Percentiles rank a stretch among this genome's conserved stretches.
Conservation (phyloP, 2,888 invertebrate species). For the Lydus trimaculatus region DNA sequence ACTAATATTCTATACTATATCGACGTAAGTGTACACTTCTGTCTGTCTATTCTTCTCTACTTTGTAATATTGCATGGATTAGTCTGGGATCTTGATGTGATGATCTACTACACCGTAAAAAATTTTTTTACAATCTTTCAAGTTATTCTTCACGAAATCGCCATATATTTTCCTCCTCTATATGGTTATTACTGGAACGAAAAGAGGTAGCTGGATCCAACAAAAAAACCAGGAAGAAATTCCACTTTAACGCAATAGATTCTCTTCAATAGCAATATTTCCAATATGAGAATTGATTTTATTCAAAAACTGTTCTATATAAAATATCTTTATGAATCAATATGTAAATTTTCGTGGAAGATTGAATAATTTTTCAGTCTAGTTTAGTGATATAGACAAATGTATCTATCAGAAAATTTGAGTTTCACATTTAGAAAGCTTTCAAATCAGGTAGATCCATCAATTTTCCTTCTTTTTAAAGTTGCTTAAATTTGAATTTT, state of each 20-base stretch:
- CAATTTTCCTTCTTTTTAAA: background rate
- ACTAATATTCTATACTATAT: background rate
- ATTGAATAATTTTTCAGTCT: conserved; percentile 30
- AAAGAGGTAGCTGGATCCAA: background rate
- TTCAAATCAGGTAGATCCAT: background rate
- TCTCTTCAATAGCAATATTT: background rate
- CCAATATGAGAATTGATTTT: background rate
- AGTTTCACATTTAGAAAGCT: background rate
- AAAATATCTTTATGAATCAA: conserved; percentile 19
- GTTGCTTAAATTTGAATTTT: background rate
- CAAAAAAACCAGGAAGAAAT: background rate
- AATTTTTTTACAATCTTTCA: background rate
- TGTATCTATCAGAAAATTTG: background rate
- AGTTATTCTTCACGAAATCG: background rate
- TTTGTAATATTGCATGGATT: background rate
- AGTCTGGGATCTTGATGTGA: background rate
- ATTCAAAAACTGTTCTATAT: background rate
- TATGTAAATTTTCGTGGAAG: conserved; percentile 23
- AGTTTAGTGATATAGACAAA: conserved; percentile 3
- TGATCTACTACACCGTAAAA: background rate
- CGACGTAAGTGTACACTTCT: background rate
- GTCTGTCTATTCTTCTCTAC: background rate
- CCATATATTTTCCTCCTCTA: background rate
- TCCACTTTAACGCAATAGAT: background rate
- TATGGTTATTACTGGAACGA: background rate